Evolutionary conservation across 2,888 invertebrate genomes (phyloP), one percentile per base, ranked within the genome.

Genomic region (Amblyjoppa proteus): DNA sequence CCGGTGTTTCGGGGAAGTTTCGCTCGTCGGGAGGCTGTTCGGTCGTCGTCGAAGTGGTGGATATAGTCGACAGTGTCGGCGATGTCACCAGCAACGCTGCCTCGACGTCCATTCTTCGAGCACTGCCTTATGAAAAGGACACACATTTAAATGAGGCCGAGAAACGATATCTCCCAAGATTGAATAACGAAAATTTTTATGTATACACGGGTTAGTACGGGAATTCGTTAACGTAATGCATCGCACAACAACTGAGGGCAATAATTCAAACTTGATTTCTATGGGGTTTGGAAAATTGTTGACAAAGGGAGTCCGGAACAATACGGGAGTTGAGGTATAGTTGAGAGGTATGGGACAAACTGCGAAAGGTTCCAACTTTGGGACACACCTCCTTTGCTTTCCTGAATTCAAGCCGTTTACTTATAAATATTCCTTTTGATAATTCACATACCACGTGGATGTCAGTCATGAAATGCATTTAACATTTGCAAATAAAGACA

Each of bases 71-170:
- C 89, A 92, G 89, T 53, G 93, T 93, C 84, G 94, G 93, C 78
- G 94, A 94, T 85, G 91, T 91, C 82, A 93, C 93, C 79, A 94
- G 88, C 73, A 93, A 89, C 75, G 93, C 93, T 86, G 93, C 93
- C 90, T 93, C 93, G 86, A 90, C 92, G 90, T 93, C 93, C 93
- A 93, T 93, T 91, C 87, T 71, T 45, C 92, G 84, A 25, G 13
- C 38, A 34, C 66, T 53, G 28, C 34, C 77, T 83, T 34, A 56
- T 74, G 58, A 87, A 77, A 83, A 77, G 20, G 13, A 41, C 4
- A 58, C 51, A 68, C 4, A 45, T 31, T 25, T 25, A 5, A n/a
- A 73, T 49, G 16, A 74, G 73, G 31, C 1, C 11, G 58, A 4
- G 20, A 41, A 49, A 45, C 45, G 45, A 25, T 69, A 6, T 25